Percentiles rank a stretch among this genome's conserved stretches.
phyloP scores from a whole-genome alignment of 2,888 invertebrate species.

The Pelosia muscerda region DNA sequence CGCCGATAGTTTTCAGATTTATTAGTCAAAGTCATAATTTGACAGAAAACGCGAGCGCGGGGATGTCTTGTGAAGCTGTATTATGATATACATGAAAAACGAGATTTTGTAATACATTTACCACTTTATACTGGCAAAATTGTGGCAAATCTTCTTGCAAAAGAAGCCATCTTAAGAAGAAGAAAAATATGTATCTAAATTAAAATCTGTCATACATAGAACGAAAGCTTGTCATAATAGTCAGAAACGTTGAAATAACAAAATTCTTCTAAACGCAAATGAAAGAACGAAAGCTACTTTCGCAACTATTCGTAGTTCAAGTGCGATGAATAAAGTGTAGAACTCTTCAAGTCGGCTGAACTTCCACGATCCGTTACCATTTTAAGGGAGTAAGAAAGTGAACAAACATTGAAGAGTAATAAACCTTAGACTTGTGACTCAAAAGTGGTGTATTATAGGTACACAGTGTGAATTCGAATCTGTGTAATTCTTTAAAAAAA shows the following conservation, averaged over 20 bases:
- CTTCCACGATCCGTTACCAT: constrained; percentile 3
- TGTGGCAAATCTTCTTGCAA: too few species aligned
- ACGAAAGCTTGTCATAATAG: background rate
- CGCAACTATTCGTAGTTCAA: constrained; percentile 35
- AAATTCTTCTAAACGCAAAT: constrained; percentile 48
- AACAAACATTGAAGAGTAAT: constrained; percentile 41
- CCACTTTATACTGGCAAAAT: too few species aligned
- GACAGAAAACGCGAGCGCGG: too few species aligned
- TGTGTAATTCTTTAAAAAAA: too few species aligned
- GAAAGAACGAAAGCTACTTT: constrained; percentile 40
- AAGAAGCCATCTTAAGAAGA: too few species aligned
- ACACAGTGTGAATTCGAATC: background rate
- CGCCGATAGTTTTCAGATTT: too few species aligned
- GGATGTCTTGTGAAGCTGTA: background rate
- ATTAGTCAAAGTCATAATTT: too few species aligned
- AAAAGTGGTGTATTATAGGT: constrained; percentile 7
- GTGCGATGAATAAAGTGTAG: constrained; percentile 51
- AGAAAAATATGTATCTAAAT: too few species aligned
- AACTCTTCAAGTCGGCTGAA: constrained; percentile 36
- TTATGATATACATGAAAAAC: too few species aligned
- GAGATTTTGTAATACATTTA: too few species aligned
- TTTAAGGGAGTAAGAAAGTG: constrained; percentile 23
- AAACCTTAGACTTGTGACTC: constrained; percentile 21
- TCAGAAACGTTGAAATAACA: background rate
- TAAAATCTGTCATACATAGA: too few species aligned